Base-by-base conservation (phyloP, 1,140 invertebrate genomes). In the Sinonovacula constricta region DNA sequence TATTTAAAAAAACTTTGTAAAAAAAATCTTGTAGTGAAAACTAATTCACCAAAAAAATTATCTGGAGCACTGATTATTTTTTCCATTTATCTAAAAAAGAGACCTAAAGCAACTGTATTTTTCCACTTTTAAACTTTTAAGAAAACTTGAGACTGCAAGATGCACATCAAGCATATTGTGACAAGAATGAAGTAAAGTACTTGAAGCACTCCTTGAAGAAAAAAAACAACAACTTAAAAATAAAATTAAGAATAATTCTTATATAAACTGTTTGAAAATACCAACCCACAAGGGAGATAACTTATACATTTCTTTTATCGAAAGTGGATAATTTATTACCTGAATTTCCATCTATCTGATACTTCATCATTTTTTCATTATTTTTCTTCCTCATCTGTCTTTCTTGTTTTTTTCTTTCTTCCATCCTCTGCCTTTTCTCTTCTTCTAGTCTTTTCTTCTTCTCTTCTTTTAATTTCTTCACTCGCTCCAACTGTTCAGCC, bases 311-410 rank as follows among this genome's bases (percentile, higher is more conserved):
- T 28, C 10, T 28, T 22, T 57, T 28, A 12, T 28, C 7, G 54
- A 24, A 22, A 12, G 22, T 57, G 54, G 10, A 22, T n/a, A 49
- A n/a, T n/a, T 57, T 10, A 7, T 28, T 69, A 70, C 68, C 68
- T 70, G 68, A 24, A 2, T 26, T n/a, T 18, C 68, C 56, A 59
- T 34, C 54, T 45, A 70, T n/a, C 54, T 74, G 70, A 49, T 74
- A 74, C 28, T 63, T 62, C 57, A 63, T 62, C 39, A 63, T 22
- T 56, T 74, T 74, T n/a, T 74, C 60, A 62, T 39, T 74, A 22
- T 74, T 74, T 39, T 63, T 74, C 1, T 39, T 30, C 28, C 45
- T 74, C 30, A 18, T 39, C n/a, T 12, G n/a, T 53, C 15, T 30
- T 53, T 66, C 62, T 7, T 15, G 18, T 33, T 22, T 15, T 57